Evolutionary conservation across 2,113 vertebrate species (phyloP).

Genomic region (Scortum barcoo): DNA sequence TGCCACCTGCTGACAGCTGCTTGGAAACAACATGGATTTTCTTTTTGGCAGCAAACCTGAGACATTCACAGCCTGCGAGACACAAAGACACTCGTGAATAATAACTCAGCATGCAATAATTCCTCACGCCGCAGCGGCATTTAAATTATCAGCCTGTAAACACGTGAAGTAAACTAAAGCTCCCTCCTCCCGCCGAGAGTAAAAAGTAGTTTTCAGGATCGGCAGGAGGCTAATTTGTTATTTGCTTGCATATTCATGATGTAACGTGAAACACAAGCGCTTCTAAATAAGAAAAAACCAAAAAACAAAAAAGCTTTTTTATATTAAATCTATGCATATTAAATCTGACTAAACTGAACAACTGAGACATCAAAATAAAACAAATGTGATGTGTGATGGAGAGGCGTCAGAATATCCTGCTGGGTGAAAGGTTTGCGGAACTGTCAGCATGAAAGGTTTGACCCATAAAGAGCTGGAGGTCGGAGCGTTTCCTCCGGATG

Average conservation of each 20-base stretch:
- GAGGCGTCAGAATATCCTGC: background rate
- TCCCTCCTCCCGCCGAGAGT: background rate
- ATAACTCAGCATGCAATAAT: background rate
- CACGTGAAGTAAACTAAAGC: slow-evolving; percentile 11
- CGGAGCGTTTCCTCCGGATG: slow-evolving; percentile 30
- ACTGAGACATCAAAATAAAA: background rate
- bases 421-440: background rate
- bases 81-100: background rate
- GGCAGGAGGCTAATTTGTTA: slow-evolving; percentile 26
- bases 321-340: no score
- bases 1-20: slow-evolving; percentile 63
- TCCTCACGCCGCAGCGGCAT: slow-evolving; percentile 2
- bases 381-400: background rate
- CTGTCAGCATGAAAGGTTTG: background rate
- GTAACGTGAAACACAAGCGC: background rate
- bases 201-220: slow-evolving; percentile 5
- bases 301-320: background rate
- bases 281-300: background rate
- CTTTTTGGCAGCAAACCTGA: slow-evolving; percentile 21
- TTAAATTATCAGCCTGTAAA: slow-evolving; percentile 27
- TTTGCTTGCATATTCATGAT: slow-evolving; percentile 21
- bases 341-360: background rate
- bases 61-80: background rate
- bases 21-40: slow-evolving; percentile 39
- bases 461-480: background rate